Evolutionary conservation across 2,888 invertebrate genomes (phyloP).

Genomic region (Antheraea assamensis): DNA sequence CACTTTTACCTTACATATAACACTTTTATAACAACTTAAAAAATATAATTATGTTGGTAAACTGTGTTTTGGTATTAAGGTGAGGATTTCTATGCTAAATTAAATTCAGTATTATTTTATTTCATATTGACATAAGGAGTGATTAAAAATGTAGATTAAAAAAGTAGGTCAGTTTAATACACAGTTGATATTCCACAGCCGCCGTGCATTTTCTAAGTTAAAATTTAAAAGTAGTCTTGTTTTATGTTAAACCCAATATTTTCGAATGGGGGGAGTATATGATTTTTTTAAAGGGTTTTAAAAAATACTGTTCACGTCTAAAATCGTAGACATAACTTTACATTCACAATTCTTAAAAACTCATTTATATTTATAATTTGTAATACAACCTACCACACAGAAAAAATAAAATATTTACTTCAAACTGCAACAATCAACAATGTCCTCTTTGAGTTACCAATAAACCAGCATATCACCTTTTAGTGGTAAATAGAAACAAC

Average conservation of each 20-base stretch:
- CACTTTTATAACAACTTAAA: constrained; percentile 75
- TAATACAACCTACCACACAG: constrained; percentile 49
- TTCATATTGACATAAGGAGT: background rate
- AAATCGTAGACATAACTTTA: constrained; percentile 37
- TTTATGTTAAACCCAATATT: constrained; percentile 6
- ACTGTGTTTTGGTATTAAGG: constrained; percentile 82
- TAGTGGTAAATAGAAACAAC: background rate
- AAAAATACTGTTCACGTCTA: constrained; percentile 42
- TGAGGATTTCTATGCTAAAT: constrained; percentile 76
- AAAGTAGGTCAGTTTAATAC: constrained; percentile 17
- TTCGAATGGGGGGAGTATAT: constrained; percentile 17
- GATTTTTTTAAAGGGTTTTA: constrained; percentile 33
- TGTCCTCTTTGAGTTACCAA: constrained; percentile 42
- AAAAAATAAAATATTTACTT: constrained; percentile 56
- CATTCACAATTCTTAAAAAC: constrained; percentile 49
- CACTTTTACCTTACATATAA: constrained; percentile 72
- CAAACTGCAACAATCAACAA: constrained; percentile 65
- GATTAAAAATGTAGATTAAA: constrained; percentile 28
- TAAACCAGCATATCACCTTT: constrained; percentile 36
- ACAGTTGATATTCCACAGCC: constrained; percentile 33
- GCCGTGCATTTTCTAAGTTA: constrained; percentile 35
- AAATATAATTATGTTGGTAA: constrained; percentile 79
- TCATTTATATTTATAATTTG: constrained; percentile 42
- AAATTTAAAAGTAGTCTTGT: constrained; percentile 25
- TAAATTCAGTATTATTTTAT: constrained; percentile 32